Conservation (phyloP, 1,140 invertebrate genomes). For the Halyomorpha halys region DNA sequence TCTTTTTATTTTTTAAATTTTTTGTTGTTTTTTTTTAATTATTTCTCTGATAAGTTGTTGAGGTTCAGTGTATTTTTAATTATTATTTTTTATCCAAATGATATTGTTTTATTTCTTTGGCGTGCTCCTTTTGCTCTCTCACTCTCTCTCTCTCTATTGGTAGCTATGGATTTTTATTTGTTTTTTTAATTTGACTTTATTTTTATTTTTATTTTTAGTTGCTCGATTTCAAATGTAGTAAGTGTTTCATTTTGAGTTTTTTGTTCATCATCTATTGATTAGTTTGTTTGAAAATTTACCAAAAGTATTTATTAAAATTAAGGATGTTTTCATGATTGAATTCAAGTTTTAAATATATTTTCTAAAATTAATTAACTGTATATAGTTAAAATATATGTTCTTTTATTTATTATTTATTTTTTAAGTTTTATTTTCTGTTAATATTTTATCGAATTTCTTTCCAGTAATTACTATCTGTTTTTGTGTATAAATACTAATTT, state of each 20-base stretch:
- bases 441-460: too few relatives aligned
- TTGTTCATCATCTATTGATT: not conserved
- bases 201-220: slow-evolving; percentile 5
- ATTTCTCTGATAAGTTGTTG: slow-evolving; percentile 1
- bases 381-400: too few relatives aligned
- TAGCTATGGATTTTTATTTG: slow-evolving; percentile 7
- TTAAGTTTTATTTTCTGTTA: too few relatives aligned
- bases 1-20: slow-evolving; percentile 23
- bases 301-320: too few relatives aligned
- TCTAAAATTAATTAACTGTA: too few relatives aligned
- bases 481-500: too few relatives aligned
- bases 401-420: too few relatives aligned
- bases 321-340: too few relatives aligned
- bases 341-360: too few relatives aligned
- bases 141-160: slow-evolving; percentile 1
- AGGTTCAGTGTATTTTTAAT: slow-evolving; percentile 12
- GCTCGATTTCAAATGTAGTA: slow-evolving; percentile 13
- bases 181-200: slow-evolving; percentile 14
- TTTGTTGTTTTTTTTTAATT: slow-evolving; percentile 8
- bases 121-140: slow-evolving; percentile 17
- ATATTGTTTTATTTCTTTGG: not conserved
- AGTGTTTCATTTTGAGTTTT: slow-evolving; percentile 4
- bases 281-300: too few relatives aligned
- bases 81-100: slow-evolving; percentile 18
- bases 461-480: too few relatives aligned